Conservation (phyloP, 1,140 invertebrate species). For the Paraescarpia echinospica region DNA sequence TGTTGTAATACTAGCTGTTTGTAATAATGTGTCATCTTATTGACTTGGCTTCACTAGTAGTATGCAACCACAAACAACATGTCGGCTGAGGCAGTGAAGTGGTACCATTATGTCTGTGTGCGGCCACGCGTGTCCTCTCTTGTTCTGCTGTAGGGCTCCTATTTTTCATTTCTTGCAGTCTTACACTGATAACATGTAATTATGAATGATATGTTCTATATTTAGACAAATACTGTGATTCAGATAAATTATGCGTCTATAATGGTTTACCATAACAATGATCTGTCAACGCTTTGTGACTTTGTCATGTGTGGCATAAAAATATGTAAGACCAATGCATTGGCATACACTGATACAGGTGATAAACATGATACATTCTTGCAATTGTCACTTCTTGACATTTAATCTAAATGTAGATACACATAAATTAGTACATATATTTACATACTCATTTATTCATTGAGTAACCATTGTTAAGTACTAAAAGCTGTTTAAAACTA, state of each 20-base stretch:
- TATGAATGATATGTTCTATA: neutral
- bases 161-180: neutral
- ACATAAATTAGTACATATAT: too few relatives aligned
- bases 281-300: neutral
- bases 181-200: slow-evolving; percentile 1
- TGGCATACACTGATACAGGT: too few relatives aligned
- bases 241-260: neutral
- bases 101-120: neutral
- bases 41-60: too few relatives aligned
- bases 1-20: too few relatives aligned
- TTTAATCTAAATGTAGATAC: too few relatives aligned
- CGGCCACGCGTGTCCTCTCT: neutral
- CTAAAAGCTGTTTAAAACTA: neutral
- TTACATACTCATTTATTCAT: neutral
- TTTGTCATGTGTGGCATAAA: neutral
- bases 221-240: neutral
- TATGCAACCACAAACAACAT: neutral
- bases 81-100: neutral
- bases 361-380: neutral
- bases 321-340: too few relatives aligned
- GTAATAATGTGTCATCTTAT: too few relatives aligned
- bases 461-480: neutral
- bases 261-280: neutral
- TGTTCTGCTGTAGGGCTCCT: neutral
- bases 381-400: neutral